Percentiles rank a stretch among this genome's conserved stretches.
phyloP scores from a whole-genome alignment of 2,888 invertebrate species.

The Apodemia duryi region DNA sequence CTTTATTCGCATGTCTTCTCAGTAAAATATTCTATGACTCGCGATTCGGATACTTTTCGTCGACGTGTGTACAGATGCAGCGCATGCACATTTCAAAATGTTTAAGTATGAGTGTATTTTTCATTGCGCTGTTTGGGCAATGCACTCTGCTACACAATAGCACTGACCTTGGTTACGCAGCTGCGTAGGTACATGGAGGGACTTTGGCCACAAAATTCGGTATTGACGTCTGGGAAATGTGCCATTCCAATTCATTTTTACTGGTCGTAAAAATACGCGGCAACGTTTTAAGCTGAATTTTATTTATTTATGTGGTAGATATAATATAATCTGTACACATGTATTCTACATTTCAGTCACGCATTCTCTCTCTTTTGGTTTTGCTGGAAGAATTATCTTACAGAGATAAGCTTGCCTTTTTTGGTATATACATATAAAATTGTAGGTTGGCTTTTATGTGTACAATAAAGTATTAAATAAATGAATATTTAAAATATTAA shows the following conservation, averaged over 20 bases:
- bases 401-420: too few relatives aligned
- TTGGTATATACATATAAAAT: too few relatives aligned
- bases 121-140: conserved; percentile 14
- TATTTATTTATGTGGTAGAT: not conserved
- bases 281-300: not conserved
- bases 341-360: too few relatives aligned
- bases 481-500: too few relatives aligned
- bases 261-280: not conserved
- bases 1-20: not conserved
- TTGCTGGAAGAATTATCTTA: too few relatives aligned
- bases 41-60: conserved; percentile 10
- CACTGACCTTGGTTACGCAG: conserved; percentile 13
- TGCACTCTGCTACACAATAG: conserved; percentile 10
- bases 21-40: not conserved
- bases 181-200: conserved; percentile 13
- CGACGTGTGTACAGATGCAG: conserved; percentile 5
- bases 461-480: too few relatives aligned
- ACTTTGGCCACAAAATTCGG: conserved; percentile 14
- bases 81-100: conserved; percentile 9
- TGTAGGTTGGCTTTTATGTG: too few relatives aligned
- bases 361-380: too few relatives aligned
- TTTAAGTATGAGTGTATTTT: conserved; percentile 11
- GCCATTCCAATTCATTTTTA: conserved; percentile 13
- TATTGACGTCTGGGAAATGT: conserved; percentile 6
- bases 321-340: too few relatives aligned